Evolutionary conservation across 35 echinoderm and acorn worm species (phyloP).

Genomic region (Stichopus chloronotus): DNA sequence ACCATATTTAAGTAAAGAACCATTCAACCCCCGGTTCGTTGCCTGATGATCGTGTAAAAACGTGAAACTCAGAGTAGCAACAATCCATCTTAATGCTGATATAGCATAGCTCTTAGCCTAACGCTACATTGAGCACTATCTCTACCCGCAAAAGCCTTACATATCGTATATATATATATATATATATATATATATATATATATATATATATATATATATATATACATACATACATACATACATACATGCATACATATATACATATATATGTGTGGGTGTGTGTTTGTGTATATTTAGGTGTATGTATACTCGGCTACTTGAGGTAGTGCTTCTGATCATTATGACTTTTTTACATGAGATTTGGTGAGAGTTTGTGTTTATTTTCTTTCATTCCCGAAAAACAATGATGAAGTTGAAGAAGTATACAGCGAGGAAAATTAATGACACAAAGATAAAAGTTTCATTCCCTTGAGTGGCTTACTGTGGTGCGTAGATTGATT

Average conservation of each 20-base stretch:
- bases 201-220: slow-evolving; percentile 34
- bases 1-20: too few relatives aligned
- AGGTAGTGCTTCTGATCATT: too few relatives aligned
- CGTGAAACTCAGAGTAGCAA: too few relatives aligned
- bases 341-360: too few relatives aligned
- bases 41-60: too few relatives aligned
- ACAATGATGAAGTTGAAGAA: background rate
- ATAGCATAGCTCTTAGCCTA: too few relatives aligned
- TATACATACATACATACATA: background rate
- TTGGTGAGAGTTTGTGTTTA: background rate
- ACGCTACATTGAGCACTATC: too few relatives aligned
- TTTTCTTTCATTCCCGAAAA: background rate
- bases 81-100: too few relatives aligned
- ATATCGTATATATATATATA: too few relatives aligned
- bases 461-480: background rate
- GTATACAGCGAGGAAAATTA: background rate
- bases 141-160: too few relatives aligned
- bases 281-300: background rate
- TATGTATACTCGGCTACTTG: background rate
- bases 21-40: too few relatives aligned
- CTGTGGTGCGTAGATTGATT: background rate
- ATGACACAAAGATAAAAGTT: background rate
- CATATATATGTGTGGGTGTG: background rate
- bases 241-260: slow-evolving; percentile 9
- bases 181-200: slow-evolving; percentile 21